A percentile compares a stretch with the other conserved stretches of the same genome.
phyloP scores from a whole-genome alignment of 2,888 invertebrate species.

The Limnephilus auricula region DNA sequence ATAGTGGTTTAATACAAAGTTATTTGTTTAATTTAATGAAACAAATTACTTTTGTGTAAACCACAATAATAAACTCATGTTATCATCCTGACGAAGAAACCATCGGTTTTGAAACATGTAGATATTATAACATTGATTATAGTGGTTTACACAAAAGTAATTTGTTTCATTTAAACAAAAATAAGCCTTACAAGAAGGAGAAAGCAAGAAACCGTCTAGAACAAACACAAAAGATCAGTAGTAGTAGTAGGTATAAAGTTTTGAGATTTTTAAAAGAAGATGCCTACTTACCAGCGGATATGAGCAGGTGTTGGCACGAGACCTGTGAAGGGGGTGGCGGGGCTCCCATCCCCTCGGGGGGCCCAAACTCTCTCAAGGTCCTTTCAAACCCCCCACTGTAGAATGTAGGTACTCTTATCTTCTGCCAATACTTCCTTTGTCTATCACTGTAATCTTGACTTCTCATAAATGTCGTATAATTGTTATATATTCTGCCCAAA shows the following conservation, averaged over 20 bases:
- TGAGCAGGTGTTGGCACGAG: slow-evolving; percentile 19
- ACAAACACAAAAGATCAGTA: not conserved
- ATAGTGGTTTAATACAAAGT: too few species aligned
- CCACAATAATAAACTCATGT: too few species aligned
- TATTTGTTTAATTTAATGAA: too few species aligned
- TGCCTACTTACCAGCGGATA: not conserved
- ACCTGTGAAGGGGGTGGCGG: not conserved
- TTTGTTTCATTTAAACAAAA: too few species aligned
- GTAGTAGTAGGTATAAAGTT: not conserved
- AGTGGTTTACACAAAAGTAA: too few species aligned
- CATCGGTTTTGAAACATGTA: too few species aligned
- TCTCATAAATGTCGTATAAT: not conserved
- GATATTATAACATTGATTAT: too few species aligned
- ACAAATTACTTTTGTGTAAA: too few species aligned
- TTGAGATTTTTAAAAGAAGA: too few species aligned
- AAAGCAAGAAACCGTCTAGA: not conserved
- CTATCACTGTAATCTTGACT: not conserved
- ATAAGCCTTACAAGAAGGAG: not conserved
- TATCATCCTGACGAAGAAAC: too few species aligned
- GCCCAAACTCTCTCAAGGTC: not conserved
- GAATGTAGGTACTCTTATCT: not conserved
- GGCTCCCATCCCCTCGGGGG: slow-evolving; percentile 12
- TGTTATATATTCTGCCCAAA: too few species aligned
- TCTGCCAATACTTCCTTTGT: not conserved
- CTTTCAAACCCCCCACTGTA: not conserved